Evolutionary conservation across 2,797 vertebrate species (phyloP).

Genomic region (Salmo trutta): DNA sequence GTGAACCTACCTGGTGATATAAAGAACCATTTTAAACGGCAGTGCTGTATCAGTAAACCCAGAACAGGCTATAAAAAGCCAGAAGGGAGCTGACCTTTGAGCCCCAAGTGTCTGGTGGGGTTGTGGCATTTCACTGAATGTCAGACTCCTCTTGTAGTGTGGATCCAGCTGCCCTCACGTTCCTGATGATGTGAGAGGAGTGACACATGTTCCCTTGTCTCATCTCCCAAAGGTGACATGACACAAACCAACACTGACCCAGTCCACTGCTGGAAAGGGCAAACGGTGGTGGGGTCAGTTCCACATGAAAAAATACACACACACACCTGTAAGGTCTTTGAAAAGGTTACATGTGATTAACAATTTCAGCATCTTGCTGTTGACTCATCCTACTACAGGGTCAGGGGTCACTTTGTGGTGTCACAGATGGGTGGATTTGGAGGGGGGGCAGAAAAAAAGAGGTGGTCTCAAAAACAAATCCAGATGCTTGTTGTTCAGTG

Average conservation of each 20-base stretch:
- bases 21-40: not conserved
- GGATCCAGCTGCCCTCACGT: not conserved
- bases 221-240: not conserved
- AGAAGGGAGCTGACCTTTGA: not conserved
- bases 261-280: not conserved
- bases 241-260: not conserved
- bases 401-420: not conserved
- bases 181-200: not conserved
- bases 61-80: not conserved
- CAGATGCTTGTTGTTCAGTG: too few species aligned
- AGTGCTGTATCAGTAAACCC: not conserved
- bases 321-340: not conserved
- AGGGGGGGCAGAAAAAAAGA: not conserved
- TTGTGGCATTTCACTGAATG: not conserved
- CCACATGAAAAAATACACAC: not conserved
- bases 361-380: not conserved
- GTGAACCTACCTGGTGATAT: too few species aligned
- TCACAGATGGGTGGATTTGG: not conserved
- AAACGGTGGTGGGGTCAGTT: not conserved
- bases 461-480: not conserved
- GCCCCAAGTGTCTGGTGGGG: not conserved
- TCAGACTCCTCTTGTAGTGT: not conserved
- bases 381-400: not conserved
- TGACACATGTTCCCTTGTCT: not conserved
- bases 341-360: not conserved